phyloP scores from a whole-genome alignment of 2,888 invertebrate genomes.

The Pseudeuparius sepicola region DNA sequence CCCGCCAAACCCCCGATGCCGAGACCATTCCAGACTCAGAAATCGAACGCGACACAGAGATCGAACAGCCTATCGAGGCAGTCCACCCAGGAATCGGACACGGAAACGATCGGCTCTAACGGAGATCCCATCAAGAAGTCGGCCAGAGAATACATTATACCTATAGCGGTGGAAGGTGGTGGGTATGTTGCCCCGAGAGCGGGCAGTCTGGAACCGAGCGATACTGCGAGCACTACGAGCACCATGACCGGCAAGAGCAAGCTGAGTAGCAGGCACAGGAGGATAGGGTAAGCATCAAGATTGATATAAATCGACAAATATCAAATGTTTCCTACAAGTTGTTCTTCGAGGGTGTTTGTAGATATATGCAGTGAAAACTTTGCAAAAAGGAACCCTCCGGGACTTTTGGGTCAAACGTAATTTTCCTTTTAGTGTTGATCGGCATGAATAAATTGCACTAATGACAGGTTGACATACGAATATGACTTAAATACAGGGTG shows the following conservation, averaged over 20 bases:
- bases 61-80: slow-evolving; percentile 46
- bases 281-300: slow-evolving; percentile 53
- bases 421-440: too few species aligned
- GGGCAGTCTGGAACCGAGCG: slow-evolving; percentile 66
- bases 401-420: too few species aligned
- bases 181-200: slow-evolving; percentile 71
- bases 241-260: slow-evolving; percentile 43
- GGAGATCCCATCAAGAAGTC: slow-evolving; percentile 77
- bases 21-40: slow-evolving; percentile 40
- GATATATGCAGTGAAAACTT: too few species aligned
- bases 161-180: slow-evolving; percentile 86
- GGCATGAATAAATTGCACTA: too few species aligned
- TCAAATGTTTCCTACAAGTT: too few species aligned
- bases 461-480: too few species aligned
- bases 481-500: too few species aligned
- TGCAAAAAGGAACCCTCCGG: too few species aligned
- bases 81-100: slow-evolving; percentile 62
- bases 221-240: slow-evolving; percentile 47
- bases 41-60: slow-evolving; percentile 38
- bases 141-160: slow-evolving; percentile 84
- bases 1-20: slow-evolving; percentile 41
- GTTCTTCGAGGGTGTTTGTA: too few species aligned
- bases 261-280: slow-evolving; percentile 47
- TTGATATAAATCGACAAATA: too few species aligned
- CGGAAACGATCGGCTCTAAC: slow-evolving; percentile 48